A percentile compares a stretch with the other conserved stretches of the same genome.
Conservation (phyloP, 1,140 invertebrate genomes). For the Bombus ignitus region DNA sequence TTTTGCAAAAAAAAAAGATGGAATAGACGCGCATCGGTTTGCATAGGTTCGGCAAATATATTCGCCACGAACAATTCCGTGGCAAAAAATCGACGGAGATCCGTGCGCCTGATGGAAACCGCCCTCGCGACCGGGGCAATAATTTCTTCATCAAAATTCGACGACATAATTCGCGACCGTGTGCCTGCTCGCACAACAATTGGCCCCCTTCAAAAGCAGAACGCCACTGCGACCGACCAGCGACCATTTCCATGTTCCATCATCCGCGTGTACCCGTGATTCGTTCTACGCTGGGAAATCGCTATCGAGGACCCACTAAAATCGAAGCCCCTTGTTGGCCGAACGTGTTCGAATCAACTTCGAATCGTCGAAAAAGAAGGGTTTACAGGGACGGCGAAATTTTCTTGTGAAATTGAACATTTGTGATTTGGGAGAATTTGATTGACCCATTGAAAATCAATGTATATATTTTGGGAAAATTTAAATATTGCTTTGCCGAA, state of each 20-base stretch:
- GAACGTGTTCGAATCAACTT: background rate
- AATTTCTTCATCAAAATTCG: slow-evolving; percentile 57
- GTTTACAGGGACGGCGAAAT: background rate
- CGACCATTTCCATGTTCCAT: slow-evolving; percentile 50
- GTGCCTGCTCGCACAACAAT: slow-evolving; percentile 39
- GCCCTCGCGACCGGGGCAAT: background rate
- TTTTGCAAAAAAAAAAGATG: background rate
- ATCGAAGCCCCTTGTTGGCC: background rate
- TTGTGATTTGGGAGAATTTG: background rate
- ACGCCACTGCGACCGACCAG: background rate
- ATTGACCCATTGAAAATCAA: background rate
- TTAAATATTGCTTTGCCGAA: too few species aligned
- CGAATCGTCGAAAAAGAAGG: background rate
- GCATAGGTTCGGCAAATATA: slow-evolving; percentile 23
- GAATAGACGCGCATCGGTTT: background rate
- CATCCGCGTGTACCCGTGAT: background rate
- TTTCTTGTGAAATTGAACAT: background rate
- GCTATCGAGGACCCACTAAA: background rate
- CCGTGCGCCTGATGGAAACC: slow-evolving; percentile 12
- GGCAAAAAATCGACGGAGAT: slow-evolving; percentile 14
- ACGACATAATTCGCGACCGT: slow-evolving; percentile 46
- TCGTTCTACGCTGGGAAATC: slow-evolving; percentile 21
- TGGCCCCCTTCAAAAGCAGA: slow-evolving; percentile 38
- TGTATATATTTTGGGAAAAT: too few species aligned
- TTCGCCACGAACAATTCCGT: slow-evolving; percentile 1